Conservation (phyloP, 1,140 invertebrate species). For the Drosophila erecta region DNA sequence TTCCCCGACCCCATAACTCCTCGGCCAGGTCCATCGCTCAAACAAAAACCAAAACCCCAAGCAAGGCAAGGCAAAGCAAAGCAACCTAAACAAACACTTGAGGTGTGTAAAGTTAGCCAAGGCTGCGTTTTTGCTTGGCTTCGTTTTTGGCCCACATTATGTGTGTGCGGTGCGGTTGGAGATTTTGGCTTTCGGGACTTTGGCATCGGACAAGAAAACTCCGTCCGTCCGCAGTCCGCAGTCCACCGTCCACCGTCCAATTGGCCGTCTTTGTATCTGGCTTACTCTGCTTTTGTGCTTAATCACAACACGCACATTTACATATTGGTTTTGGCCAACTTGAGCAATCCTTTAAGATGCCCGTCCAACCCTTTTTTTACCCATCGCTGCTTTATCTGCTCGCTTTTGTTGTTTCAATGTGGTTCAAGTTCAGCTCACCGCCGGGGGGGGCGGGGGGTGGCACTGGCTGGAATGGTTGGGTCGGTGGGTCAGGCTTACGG, state of each 20-base stretch:
- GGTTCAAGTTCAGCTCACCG: constrained; percentile 63
- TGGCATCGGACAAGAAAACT: background rate
- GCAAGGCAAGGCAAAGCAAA: constrained; percentile 66
- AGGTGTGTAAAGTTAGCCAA: constrained; percentile 82
- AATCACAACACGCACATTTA: constrained; percentile 83
- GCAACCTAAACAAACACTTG: constrained; percentile 82
- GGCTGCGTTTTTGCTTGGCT: constrained; percentile 73
- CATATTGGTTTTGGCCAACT: constrained; percentile 82
- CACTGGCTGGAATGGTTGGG: constrained; percentile 1
- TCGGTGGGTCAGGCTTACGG: constrained; percentile 64
- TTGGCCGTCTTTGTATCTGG: constrained; percentile 43
- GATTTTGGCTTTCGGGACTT: constrained; percentile 46
- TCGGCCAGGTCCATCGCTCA: constrained; percentile 4
- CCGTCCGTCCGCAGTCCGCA: constrained; percentile 10
- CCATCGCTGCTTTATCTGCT: constrained; percentile 63
- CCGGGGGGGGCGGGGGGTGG: constrained; percentile 10
- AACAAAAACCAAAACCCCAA: constrained; percentile 30
- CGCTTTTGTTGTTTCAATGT: constrained; percentile 50
- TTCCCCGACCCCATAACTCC: background rate
- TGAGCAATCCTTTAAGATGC: constrained; percentile 80
- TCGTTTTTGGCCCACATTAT: constrained; percentile 60
- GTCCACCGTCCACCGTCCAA: constrained; percentile 1
- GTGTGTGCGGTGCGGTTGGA: constrained; percentile 52
- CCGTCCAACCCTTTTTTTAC: constrained; percentile 64
- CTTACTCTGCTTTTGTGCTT: constrained; percentile 72